Evolutionary conservation across 2,888 invertebrate genomes (phyloP).

Genomic region (Amblyteles armatorius): DNA sequence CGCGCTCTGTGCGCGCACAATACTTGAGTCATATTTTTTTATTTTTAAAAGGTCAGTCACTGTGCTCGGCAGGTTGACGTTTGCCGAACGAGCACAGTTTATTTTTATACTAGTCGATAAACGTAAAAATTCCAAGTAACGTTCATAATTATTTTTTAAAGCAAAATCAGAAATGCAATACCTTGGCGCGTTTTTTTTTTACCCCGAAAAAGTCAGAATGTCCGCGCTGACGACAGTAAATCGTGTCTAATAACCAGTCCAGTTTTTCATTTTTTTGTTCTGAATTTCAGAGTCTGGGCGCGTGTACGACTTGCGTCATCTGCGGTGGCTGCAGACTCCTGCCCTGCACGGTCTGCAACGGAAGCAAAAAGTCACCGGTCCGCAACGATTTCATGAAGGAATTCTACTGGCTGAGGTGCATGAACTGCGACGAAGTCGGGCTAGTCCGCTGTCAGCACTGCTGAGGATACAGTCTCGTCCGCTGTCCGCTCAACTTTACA

Average conservation of each 20-base stretch:
- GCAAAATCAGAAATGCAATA: too few relatives aligned
- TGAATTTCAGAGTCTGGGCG: constrained; percentile 90
- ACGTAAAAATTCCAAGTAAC: too few relatives aligned
- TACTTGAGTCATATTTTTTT: background rate
- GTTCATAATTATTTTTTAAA: background rate
- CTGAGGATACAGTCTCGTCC: constrained; percentile 81
- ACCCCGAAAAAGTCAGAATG: background rate
- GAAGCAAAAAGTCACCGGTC: constrained; percentile 97
- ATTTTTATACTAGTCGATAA: too few relatives aligned
- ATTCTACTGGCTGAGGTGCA: constrained; percentile 96
- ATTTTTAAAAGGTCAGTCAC: too few relatives aligned
- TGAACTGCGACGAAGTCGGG: constrained; percentile 98
- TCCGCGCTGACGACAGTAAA: background rate
- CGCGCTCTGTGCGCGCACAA: background rate
- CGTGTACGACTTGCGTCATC: constrained; percentile 92
- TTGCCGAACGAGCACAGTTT: too few relatives aligned
- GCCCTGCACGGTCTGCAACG: constrained; percentile 96
- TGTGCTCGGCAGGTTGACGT: too few relatives aligned
- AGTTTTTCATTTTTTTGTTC: constrained; percentile 31
- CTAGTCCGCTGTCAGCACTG: constrained; percentile 95
- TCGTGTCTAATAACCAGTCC: background rate
- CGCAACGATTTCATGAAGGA: constrained; percentile 97
- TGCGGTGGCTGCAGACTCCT: constrained; percentile 97
- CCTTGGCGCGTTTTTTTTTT: background rate
- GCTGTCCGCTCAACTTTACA: constrained; percentile 54